Conservation (phyloP, 2,797 vertebrate genomes). For the Psittacula derbiana region DNA sequence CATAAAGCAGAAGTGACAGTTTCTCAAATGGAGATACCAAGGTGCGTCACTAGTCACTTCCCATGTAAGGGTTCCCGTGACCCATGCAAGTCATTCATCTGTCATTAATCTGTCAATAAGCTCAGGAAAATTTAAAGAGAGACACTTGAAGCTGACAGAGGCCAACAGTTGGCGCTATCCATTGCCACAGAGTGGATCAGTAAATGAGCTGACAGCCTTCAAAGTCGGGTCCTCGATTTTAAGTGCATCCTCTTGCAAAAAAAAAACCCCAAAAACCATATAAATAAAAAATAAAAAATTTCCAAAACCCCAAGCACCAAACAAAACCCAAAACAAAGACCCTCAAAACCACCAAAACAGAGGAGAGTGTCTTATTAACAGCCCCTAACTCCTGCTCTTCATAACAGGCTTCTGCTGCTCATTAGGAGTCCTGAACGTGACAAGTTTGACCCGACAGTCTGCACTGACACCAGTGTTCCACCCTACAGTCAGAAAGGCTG, state of each 20-base stretch:
- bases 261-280: neutral
- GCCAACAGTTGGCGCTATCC: rapidly evolving
- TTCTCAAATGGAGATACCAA: neutral
- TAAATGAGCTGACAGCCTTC: rapidly evolving
- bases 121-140: too few species aligned
- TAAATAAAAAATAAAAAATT: neutral
- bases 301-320: neutral
- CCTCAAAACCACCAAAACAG: neutral
- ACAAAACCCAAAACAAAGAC: neutral
- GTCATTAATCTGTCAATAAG: rapidly evolving
- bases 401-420: too few species aligned
- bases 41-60: rapidly evolving
- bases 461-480: rapidly evolving
- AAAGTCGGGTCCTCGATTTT: neutral
- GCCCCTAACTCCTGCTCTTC: neutral
- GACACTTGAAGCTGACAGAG: neutral
- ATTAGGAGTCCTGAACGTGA: rapidly evolving
- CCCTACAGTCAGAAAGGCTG: rapidly evolving
- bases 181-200: rapidly evolving
- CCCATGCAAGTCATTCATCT: rapidly evolving
- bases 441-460: rapidly evolving
- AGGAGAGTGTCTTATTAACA: neutral
- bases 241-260: too few species aligned
- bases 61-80: too few species aligned
- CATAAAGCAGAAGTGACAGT: rapidly evolving